These are phyloP conservation scores for Manis pentadactyla DNA, from an alignment of 2,797 vertebrate genomes.

Conservation along the genomic window DNA sequence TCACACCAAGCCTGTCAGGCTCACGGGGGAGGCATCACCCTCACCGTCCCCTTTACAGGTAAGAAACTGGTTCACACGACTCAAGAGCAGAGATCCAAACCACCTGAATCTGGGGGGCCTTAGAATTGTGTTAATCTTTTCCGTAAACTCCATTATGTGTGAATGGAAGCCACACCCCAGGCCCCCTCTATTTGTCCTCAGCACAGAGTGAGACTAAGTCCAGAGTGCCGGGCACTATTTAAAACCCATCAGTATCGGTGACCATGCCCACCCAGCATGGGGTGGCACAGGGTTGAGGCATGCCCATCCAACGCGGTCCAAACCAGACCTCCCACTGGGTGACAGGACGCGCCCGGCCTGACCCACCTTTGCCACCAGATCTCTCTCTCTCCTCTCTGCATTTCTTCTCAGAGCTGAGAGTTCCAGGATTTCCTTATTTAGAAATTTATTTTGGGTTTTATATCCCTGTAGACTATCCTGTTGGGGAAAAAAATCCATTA, in stretches of 20 bases:
- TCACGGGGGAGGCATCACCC: no score
- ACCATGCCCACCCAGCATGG: background rate
- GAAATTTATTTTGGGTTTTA: constrained; percentile 98
- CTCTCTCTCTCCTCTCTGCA: constrained; percentile 93
- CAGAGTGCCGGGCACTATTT: fast-evolving
- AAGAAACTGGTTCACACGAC: background rate
- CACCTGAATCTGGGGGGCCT: background rate
- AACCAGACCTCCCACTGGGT: background rate
- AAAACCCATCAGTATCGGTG: background rate
- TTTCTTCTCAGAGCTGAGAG: constrained; percentile 95
- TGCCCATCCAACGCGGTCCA: no score
- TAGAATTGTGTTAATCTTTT: background rate
- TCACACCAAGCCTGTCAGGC: background rate
- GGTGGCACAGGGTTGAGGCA: background rate
- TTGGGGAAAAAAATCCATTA: constrained; percentile 53
- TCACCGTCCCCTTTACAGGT: fast-evolving
- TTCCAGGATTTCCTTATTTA: constrained; percentile 99
- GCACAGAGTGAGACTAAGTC: background rate
- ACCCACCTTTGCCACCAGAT: constrained; percentile 94
- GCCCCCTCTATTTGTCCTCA: background rate
- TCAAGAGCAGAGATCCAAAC: background rate
- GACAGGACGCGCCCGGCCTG: fast-evolving
- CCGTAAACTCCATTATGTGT: background rate
- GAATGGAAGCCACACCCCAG: background rate
- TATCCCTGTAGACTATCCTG: constrained; percentile 98